Percentiles rank a stretch among this genome's conserved stretches.
Conservation (phyloP, 2,797 vertebrate genomes). For the Brachyalestes nurse region DNA sequence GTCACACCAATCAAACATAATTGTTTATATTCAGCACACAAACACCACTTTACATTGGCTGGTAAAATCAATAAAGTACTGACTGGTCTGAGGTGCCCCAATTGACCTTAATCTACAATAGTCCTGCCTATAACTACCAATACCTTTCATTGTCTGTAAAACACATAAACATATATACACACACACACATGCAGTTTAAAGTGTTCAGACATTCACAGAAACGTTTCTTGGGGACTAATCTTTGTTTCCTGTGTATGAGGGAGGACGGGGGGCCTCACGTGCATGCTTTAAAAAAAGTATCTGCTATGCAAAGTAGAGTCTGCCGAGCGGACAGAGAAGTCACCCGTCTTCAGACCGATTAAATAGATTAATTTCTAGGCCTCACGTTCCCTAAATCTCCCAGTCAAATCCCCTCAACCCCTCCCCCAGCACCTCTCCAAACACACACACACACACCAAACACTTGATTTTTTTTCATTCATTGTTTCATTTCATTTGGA, state of each 20-base stretch:
- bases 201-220: background rate
- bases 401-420: conserved; percentile 27
- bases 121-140: background rate
- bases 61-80: background rate
- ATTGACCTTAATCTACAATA: background rate
- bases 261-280: conserved; percentile 42
- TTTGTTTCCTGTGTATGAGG: background rate
- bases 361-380: conserved; percentile 74
- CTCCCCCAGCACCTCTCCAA: background rate
- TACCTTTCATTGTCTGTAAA: background rate
- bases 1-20: background rate
- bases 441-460: background rate
- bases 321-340: conserved; percentile 74
- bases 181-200: background rate
- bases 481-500: background rate
- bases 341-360: conserved; percentile 67
- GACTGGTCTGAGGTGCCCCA: background rate
- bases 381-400: conserved; percentile 69
- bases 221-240: background rate
- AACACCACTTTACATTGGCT: background rate
- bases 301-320: conserved; percentile 64
- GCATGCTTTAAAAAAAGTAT: conserved; percentile 39
- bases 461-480: conserved; percentile 14
- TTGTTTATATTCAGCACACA: background rate
- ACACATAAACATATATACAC: too few species aligned